Evolutionary conservation across 2,113 vertebrate species (phyloP).

Genomic region (Anser cygnoides): DNA sequence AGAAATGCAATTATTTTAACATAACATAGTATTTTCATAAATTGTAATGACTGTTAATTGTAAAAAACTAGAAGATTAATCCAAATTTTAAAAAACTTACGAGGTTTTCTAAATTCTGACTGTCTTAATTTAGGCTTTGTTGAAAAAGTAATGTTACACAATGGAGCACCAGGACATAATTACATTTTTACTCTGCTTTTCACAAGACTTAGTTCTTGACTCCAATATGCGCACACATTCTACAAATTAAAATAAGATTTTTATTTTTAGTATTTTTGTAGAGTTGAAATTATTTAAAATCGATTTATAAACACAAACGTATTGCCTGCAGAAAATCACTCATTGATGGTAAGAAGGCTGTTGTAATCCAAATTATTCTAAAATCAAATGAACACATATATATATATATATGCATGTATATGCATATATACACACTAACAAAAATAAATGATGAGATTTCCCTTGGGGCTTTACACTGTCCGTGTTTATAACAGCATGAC

Average conservation of each 20-base stretch:
- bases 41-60: not conserved
- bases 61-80: not conserved
- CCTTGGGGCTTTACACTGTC: not conserved
- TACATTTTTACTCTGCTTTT: not conserved
- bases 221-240: not conserved
- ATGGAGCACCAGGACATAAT: not conserved
- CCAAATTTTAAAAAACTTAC: not conserved
- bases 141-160: not conserved
- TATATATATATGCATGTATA: not conserved
- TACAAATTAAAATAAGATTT: not conserved
- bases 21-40: not conserved
- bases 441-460: not conserved
- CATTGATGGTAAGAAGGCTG: not conserved
- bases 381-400: not conserved
- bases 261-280: not conserved
- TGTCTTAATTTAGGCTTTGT: not conserved
- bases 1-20: not conserved
- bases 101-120: not conserved
- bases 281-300: not conserved
- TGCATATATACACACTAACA: fast-evolving
- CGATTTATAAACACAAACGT: not conserved
- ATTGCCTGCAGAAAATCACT: not conserved
- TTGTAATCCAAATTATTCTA: not conserved
- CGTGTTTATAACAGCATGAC: not conserved
- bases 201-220: not conserved